These are phyloP conservation scores for Polypterus senegalus DNA, from an alignment of 2,113 vertebrate species.

Conservation along the genomic window DNA sequence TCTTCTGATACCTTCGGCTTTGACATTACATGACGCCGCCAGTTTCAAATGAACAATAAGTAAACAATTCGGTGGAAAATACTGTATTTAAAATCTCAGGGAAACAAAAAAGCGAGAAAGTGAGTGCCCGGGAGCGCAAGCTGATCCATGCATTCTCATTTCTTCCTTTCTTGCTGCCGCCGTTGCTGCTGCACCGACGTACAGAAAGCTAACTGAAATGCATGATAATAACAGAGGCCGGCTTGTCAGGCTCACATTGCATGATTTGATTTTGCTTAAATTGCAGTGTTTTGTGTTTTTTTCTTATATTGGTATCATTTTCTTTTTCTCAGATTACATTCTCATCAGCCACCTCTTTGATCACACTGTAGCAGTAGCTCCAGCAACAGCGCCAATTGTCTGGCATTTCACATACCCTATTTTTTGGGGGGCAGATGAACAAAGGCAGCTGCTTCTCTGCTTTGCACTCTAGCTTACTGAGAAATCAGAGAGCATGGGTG, in stretches of 20 bases:
- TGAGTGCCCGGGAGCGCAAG: neutral
- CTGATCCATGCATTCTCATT: slow-evolving; percentile 14
- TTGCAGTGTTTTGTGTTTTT: slow-evolving; percentile 40
- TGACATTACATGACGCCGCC: slow-evolving; percentile 70
- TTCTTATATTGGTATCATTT: slow-evolving; percentile 39
- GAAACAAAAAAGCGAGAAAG: slow-evolving; percentile 26
- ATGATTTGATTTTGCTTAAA: slow-evolving; percentile 60
- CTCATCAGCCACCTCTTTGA: slow-evolving; percentile 38
- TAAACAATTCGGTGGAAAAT: slow-evolving; percentile 76
- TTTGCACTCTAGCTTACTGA: too few relatives aligned
- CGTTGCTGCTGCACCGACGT: slow-evolving; percentile 27
- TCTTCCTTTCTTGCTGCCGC: slow-evolving; percentile 18
- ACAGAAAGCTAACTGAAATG: slow-evolving; percentile 26
- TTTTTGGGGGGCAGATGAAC: too few relatives aligned
- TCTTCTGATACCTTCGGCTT: slow-evolving; percentile 86
- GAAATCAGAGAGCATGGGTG: too few relatives aligned
- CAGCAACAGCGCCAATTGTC: too few relatives aligned
- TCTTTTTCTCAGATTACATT: slow-evolving; percentile 57
- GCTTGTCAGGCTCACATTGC: slow-evolving; percentile 39
- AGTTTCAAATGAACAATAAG: slow-evolving; percentile 78
- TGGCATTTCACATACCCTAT: too few relatives aligned
- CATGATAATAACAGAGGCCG: slow-evolving; percentile 64
- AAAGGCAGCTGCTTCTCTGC: too few relatives aligned
- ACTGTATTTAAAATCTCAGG: slow-evolving; percentile 63
- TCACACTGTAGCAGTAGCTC: slow-evolving; percentile 14